A percentile compares a stretch with the other conserved stretches of the same genome.
These are phyloP conservation scores for Callyntrura guangdongensis DNA, from an alignment of 2,888 invertebrate species.

Conservation along the genomic window DNA sequence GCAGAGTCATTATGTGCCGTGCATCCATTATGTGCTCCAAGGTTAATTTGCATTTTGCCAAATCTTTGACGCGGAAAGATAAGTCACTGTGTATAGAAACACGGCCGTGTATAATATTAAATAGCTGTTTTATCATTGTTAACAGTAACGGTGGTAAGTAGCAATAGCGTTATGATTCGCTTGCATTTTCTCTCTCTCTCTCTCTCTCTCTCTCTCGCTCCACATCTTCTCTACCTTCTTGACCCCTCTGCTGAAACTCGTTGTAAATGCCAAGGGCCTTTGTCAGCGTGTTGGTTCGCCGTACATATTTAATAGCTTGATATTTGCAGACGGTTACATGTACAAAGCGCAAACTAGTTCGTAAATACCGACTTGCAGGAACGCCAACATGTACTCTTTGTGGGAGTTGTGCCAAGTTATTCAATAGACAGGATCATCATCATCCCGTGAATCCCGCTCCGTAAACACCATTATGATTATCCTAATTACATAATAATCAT, in stretches of 20 bases:
- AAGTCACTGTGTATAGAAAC: not conserved
- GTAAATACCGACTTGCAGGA: too few relatives aligned
- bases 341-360: too few relatives aligned
- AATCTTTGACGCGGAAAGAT: conserved; percentile 2
- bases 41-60: conserved; percentile 2
- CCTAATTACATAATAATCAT: too few relatives aligned
- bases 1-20: too few relatives aligned
- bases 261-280: conserved; percentile 67
- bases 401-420: too few relatives aligned
- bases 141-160: not conserved
- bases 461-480: too few relatives aligned
- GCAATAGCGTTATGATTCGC: not conserved
- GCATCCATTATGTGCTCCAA: not conserved
- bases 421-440: too few relatives aligned
- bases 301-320: too few relatives aligned
- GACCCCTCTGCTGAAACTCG: not conserved
- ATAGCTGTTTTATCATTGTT: not conserved
- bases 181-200: not conserved
- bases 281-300: not conserved
- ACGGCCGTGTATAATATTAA: not conserved
- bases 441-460: too few relatives aligned
- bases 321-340: not conserved
- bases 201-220: conserved; percentile 4
- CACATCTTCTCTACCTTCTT: conserved; percentile 20
- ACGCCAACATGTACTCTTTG: too few relatives aligned